These are phyloP conservation scores for Agrochola circellaris DNA, from an alignment of 2,888 invertebrate species.

Conservation along the genomic window DNA sequence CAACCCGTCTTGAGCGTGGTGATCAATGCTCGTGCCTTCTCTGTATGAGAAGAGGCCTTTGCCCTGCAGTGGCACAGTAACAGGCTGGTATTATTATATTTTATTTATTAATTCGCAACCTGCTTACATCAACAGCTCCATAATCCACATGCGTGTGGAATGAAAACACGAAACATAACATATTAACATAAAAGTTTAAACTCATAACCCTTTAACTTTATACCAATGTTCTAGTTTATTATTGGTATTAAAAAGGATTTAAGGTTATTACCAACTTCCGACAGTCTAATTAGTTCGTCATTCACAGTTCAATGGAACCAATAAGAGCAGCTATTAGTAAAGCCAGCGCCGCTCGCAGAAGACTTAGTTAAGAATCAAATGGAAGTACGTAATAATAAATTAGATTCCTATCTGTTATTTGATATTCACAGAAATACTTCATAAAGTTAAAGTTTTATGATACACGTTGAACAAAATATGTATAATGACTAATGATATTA, in stretches of 20 bases:
- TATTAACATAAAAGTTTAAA: constrained; percentile 32
- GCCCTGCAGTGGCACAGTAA: too few relatives aligned
- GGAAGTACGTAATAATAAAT: constrained; percentile 55
- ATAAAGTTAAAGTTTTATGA: constrained; percentile 59
- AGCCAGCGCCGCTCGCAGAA: constrained; percentile 22
- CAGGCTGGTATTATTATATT: too few relatives aligned
- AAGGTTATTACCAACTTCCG: constrained; percentile 50
- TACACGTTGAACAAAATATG: constrained; percentile 55
- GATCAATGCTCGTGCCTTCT: too few relatives aligned
- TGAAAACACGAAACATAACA: constrained; percentile 37
- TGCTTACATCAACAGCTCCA: constrained; percentile 78
- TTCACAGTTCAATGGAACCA: constrained; percentile 43
- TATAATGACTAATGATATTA: constrained; percentile 64
- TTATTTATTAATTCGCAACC: constrained; percentile 81
- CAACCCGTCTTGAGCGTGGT: too few relatives aligned
- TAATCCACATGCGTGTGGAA: constrained; percentile 74
- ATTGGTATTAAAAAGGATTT: constrained; percentile 34
- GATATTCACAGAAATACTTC: constrained; percentile 64
- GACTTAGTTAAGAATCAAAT: constrained; percentile 49
- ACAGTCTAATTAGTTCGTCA: constrained; percentile 56
- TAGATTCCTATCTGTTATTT: constrained; percentile 62
- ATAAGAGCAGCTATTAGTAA: constrained; percentile 52
- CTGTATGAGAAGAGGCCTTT: too few relatives aligned
- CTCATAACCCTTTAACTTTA: constrained; percentile 19
- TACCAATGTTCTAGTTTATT: constrained; percentile 35